Evolutionary conservation across 2,888 invertebrate genomes (phyloP).

Genomic region (Brachyptera putata): DNA sequence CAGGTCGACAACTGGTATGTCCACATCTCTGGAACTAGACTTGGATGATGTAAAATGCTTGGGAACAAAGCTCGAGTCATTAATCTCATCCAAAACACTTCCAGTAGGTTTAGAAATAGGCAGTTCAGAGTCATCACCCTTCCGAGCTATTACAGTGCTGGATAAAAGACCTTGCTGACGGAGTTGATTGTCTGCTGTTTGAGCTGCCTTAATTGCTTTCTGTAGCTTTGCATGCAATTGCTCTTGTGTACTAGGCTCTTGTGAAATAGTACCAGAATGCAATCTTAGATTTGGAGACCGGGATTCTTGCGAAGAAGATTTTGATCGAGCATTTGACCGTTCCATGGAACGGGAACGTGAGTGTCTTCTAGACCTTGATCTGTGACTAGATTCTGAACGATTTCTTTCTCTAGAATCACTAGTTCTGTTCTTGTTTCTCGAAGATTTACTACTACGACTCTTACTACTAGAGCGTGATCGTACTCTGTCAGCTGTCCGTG

Average conservation of each 20-base stretch:
- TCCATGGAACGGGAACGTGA: conserved; percentile 21
- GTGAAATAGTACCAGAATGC: conserved; percentile 1
- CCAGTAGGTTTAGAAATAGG: not conserved
- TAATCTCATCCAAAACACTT: conserved; percentile 30
- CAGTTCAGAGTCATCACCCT: not conserved
- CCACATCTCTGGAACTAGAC: not conserved
- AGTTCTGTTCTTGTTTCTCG: conserved; percentile 9
- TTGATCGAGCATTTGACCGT: conserved; percentile 19
- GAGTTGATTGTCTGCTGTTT: conserved; percentile 32
- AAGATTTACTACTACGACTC: conserved; percentile 17
- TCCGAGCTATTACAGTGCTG: not conserved
- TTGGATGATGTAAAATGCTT: conserved; percentile 28
- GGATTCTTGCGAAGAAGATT: conserved; percentile 21
- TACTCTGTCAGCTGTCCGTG: not conserved
- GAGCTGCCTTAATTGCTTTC: conserved; percentile 32
- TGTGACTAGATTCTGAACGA: conserved; percentile 19
- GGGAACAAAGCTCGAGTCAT: conserved; percentile 29
- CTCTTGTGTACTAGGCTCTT: conserved; percentile 26
- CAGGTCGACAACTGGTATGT: conserved; percentile 15
- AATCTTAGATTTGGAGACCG: not conserved
- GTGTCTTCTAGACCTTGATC: not conserved
- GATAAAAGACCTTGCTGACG: conserved; percentile 30
- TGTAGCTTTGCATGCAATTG: conserved; percentile 29
- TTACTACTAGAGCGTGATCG: conserved; percentile 27
- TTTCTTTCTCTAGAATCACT: not conserved